Conservation (phyloP, 2,113 vertebrate genomes). For the human (Homo sapiens) region GRCh38 chr5:101330001-101330500, state of each 20-base stretch:
- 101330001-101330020: background rate
- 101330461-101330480: no score
- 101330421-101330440: background rate
- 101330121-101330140: background rate
- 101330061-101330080: background rate
- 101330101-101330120: background rate
- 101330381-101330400: accelerated
- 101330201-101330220: background rate
- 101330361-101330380: background rate
- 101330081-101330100: background rate
- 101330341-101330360: background rate
- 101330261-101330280: background rate
- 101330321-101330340: background rate
- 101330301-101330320: background rate
- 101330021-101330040: background rate
- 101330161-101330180: background rate
- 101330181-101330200: background rate
- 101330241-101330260: background rate
- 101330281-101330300: background rate
- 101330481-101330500: no score
- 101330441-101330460: no score
- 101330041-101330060: background rate
- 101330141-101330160: background rate
- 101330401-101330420: background rate
- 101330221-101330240: background rate